phyloP scores from a whole-genome alignment of 2,113 vertebrate species.

The Ramphastos sulfuratus region DNA sequence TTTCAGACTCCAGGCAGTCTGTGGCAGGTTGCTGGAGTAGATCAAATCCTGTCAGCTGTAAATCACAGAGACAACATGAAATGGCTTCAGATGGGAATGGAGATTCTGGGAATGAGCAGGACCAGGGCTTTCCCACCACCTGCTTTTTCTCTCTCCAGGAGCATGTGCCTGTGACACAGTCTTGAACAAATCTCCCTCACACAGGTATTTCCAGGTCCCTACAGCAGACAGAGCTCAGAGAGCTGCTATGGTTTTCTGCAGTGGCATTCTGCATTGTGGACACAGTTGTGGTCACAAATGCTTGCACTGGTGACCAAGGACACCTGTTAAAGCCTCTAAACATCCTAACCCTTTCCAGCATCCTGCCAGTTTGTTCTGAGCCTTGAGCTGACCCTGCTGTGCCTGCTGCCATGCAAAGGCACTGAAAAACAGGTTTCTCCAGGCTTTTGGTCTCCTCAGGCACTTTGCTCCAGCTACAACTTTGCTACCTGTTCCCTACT shows the following conservation, averaged over 20 bases:
- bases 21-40: not conserved
- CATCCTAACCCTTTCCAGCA: not conserved
- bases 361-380: not conserved
- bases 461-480: not conserved
- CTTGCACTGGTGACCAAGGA: not conserved
- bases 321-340: not conserved
- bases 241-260: not conserved
- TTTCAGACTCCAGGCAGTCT: not conserved
- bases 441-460: not conserved
- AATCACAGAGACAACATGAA: not conserved
- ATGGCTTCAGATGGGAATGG: not conserved
- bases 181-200: not conserved
- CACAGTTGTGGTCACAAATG: not conserved
- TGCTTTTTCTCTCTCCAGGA: not conserved
- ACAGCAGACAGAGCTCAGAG: not conserved
- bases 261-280: fast-evolving
- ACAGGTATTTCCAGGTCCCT: not conserved
- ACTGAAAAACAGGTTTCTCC: not conserved
- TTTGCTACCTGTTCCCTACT: not conserved
- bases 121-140: not conserved
- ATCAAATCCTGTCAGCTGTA: not conserved
- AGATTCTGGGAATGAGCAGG: not conserved
- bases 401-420: not conserved
- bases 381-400: not conserved
- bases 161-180: not conserved